Conservation (phyloP, 2,888 invertebrate species). For the Eupithecia inturbata region DNA sequence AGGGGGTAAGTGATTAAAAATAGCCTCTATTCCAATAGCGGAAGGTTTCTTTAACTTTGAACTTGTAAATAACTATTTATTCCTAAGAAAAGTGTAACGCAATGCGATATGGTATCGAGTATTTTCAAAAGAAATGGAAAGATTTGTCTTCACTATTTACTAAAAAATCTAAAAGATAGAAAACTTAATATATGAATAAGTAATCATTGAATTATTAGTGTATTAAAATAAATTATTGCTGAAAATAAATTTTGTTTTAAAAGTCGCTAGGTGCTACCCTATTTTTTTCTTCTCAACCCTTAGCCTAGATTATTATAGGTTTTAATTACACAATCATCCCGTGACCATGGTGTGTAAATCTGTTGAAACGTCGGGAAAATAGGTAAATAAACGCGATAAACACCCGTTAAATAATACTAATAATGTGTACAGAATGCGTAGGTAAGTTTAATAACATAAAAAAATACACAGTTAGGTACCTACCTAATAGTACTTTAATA, state of each 20-base stretch:
- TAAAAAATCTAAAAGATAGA: constrained; percentile 67
- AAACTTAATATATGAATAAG: constrained; percentile 64
- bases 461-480: too few relatives aligned
- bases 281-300: not conserved
- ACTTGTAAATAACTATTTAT: constrained; percentile 43
- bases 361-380: too few relatives aligned
- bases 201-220: constrained; percentile 80
- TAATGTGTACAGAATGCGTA: too few relatives aligned
- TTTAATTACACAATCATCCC: too few relatives aligned
- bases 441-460: too few relatives aligned
- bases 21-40: constrained; percentile 23
- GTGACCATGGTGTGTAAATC: too few relatives aligned
- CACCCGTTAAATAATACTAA: too few relatives aligned
- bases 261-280: not conserved
- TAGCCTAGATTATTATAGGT: not conserved
- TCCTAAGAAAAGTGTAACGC: constrained; percentile 33
- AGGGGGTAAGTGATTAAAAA: not conserved
- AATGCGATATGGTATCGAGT: constrained; percentile 47
- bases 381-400: too few relatives aligned
- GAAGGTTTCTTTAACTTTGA: constrained; percentile 26
- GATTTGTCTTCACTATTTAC: constrained; percentile 79
- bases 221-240: constrained; percentile 80
- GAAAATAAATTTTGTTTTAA: constrained; percentile 55
- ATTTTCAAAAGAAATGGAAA: constrained; percentile 50
- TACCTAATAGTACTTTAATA: too few relatives aligned